Conservation (phyloP, 1,140 invertebrate species). For the Zaprionus tsacasi region DNA sequence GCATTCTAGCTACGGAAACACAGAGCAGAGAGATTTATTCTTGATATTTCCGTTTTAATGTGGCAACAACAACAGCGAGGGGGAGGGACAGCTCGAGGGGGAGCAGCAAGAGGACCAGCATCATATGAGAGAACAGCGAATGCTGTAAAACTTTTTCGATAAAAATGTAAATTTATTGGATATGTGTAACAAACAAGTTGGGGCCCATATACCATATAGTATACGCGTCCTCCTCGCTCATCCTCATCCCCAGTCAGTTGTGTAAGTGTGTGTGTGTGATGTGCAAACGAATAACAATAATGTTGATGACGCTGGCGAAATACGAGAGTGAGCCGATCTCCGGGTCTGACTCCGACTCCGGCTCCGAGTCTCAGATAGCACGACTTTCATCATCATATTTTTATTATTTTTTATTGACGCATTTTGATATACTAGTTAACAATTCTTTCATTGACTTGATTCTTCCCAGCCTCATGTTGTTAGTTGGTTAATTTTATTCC, state of each 20-base stretch:
- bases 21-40: constrained; percentile 78
- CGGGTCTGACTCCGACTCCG: constrained; percentile 39
- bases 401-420: constrained; percentile 77
- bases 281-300: constrained; percentile 70
- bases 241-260: background rate
- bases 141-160: constrained; percentile 76
- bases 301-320: constrained; percentile 52
- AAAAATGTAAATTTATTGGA: constrained; percentile 83
- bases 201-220: constrained; percentile 1
- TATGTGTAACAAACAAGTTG: constrained; percentile 78
- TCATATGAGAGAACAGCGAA: constrained; percentile 26
- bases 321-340: constrained; percentile 15
- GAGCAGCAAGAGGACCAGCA: constrained; percentile 39
- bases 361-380: constrained; percentile 40
- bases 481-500: constrained; percentile 51
- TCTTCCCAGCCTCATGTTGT: constrained; percentile 14
- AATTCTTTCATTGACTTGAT: constrained; percentile 64
- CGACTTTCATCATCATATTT: constrained; percentile 71
- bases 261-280: constrained; percentile 30
- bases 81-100: background rate
- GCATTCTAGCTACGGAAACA: constrained; percentile 76
- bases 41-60: constrained; percentile 81
- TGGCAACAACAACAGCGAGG: constrained; percentile 42
- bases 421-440: constrained; percentile 69
- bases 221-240: background rate